Evolutionary conservation across 2,797 vertebrate species (phyloP), one percentile per base, ranked within the genome.

Genomic region (Neopelma chrysocephalum): DNA sequence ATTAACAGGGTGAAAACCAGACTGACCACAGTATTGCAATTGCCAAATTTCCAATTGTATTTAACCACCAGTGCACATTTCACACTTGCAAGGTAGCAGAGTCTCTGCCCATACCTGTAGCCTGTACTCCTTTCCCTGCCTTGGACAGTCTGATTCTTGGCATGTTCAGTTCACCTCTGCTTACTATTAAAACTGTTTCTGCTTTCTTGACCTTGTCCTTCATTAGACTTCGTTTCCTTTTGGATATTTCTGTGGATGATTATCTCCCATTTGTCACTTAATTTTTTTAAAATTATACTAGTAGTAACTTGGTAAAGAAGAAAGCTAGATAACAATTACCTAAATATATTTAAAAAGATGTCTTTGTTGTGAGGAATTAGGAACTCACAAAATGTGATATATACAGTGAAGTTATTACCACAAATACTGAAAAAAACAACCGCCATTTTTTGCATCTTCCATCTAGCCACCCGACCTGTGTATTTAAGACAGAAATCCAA

Each of bases 131-230:
- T 50, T 64, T 43, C 4, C 18, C 12, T 2, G 4, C 23, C 50
- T 58, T 53, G 23, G 32, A 45, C 26, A 82, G 15, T 36, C 8
- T 4, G 8, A 47, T 38, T 36, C 19, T 38, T 45, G 31, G 7
- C 2, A 0, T 42, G 29, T 26, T 32, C 1, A 0, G 8, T n/a
- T 50, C 27, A 34, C 15, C 50, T 79, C 38, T 58, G 23, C 25
- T 71, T 60, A 27, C 43, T 79, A 21, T 38, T 47, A 11, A 62
- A 45, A 27, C 26, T 29, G 20, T 21, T 17, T 54, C 38, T 62
- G 22, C 12, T 51, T 57, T 82, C 48, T 62, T 72, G 26, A 36
- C 27, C 10, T 50, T 72, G 25, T 61, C 11, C 34, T 71, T 68
- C 40, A 57, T 47, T 56, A 56, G 32, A 43, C 18, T 45, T n/a